Evolutionary conservation across 2,888 invertebrate genomes (phyloP), one percentile per base, ranked within the genome.

Genomic region (Bunonema sp.): DNA sequence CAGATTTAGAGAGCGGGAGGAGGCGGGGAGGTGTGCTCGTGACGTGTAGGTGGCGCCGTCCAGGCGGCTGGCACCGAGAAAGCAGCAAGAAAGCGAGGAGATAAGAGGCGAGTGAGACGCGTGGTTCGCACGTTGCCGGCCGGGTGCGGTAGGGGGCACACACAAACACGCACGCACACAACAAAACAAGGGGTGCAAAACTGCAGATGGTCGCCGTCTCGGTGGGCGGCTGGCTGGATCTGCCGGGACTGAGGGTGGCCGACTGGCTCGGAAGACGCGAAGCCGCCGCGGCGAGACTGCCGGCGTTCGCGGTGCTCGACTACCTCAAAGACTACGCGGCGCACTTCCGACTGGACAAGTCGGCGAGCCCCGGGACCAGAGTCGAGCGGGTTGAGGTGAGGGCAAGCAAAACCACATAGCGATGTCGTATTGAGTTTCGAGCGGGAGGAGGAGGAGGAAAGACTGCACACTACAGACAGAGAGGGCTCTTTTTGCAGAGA

Each of bases 151-250:
- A 26, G 26, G 26, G 26, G 5, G 26, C 26, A 12, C 26, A 26
- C 26, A 26, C 5, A 26, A 26, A 26, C 26, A 26, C 26, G 7
- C 7, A 5, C 26, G 7, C 26, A 12, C 26, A 26, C 7, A 26
- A n/a, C n/a, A n/a, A n/a, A n/a, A n/a, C n/a, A n/a, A n/a, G n/a
- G n/a, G n/a, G n/a, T n/a, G n/a, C n/a, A n/a, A n/a, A n/a, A n/a
- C n/a, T 45, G 34, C 37, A 59, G 47, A 61, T 63, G 61, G 38
- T 50, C 19, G 50, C 59, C 1, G 61, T 63, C 7, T 55, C 57
- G n/a, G 47, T 56, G 29, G 45, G 47, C 22, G 47, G 47, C 24
- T 60, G 63, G 63, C 50, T 63, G 40, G 59, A 64, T 30, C 48
- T 63, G 42, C 63, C 63, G 2, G 61, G 54, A 18, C 53, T 43